Evolutionary conservation across 2,113 vertebrate species (phyloP).

Genomic region (Chaetodon trifascialis): DNA sequence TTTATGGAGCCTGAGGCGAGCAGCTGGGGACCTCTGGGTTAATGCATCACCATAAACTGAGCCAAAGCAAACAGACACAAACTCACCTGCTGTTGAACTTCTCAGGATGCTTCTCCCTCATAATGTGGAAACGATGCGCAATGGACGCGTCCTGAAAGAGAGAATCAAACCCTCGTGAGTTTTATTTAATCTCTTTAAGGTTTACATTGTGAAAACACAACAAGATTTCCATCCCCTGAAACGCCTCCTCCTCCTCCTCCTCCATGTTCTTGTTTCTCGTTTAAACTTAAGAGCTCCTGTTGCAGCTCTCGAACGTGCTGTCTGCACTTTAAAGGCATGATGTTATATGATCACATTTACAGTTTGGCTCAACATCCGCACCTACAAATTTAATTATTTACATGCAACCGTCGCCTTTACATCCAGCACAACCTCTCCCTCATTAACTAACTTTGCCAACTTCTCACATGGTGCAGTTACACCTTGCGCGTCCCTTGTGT

Average conservation of each 20-base stretch:
- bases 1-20: background rate
- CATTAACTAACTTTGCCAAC: constrained; percentile 7
- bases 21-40: background rate
- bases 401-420: background rate
- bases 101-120: constrained; percentile 97
- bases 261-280: too few species aligned
- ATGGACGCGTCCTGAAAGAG: constrained; percentile 92
- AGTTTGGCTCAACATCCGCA: background rate
- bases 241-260: background rate
- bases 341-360: background rate
- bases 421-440: background rate
- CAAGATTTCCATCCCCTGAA: background rate
- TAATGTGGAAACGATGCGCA: constrained; percentile 95
- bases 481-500: constrained; percentile 26
- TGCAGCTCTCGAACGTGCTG: background rate
- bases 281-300: too few species aligned
- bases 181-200: background rate
- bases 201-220: background rate
- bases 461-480: background rate
- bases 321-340: background rate
- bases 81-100: constrained; percentile 95
- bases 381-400: background rate
- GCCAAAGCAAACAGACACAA: background rate
- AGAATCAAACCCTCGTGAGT: constrained; percentile 20
- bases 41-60: background rate